A percentile compares a stretch with the other conserved stretches of the same genome.
These are phyloP conservation scores for Apotomis betuletana DNA, from an alignment of 2,888 invertebrate genomes.

Conservation along the genomic window DNA sequence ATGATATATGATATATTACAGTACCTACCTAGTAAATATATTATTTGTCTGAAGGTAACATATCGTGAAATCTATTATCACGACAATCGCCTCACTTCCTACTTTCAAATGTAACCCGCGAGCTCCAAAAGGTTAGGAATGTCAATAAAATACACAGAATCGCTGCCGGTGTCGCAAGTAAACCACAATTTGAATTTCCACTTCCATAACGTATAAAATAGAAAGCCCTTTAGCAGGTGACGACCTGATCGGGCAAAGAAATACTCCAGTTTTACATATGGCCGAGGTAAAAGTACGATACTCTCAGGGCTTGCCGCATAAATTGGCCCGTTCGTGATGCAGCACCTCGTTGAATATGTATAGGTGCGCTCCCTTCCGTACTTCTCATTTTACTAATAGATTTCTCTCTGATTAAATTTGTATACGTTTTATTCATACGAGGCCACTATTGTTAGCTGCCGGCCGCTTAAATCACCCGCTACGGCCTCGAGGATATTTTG, in stretches of 20 bases:
- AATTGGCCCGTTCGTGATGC: constrained; percentile 83
- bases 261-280: constrained; percentile 81
- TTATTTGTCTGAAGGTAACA: constrained; percentile 3
- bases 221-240: constrained; percentile 64
- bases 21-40: background rate
- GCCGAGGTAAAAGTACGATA: constrained; percentile 78
- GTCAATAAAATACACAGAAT: constrained; percentile 38
- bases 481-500: constrained; percentile 59
- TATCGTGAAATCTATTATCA: constrained; percentile 37
- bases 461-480: constrained; percentile 71
- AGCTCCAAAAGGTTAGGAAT: constrained; percentile 33
- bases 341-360: constrained; percentile 83
- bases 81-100: constrained; percentile 28
- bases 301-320: constrained; percentile 79
- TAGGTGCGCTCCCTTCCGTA: constrained; percentile 83
- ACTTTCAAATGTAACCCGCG: constrained; percentile 35
- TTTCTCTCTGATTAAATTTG: constrained; percentile 84
- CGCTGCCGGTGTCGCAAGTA: constrained; percentile 33
- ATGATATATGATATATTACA: background rate
- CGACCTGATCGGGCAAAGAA: constrained; percentile 74
- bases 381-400: constrained; percentile 84
- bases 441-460: constrained; percentile 75
- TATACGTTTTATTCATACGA: constrained; percentile 82
- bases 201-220: constrained; percentile 44
- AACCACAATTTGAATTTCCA: constrained; percentile 44